Base-by-base conservation (phyloP, 2,113 vertebrate species). In the Phyllostomus discolor region DNA sequence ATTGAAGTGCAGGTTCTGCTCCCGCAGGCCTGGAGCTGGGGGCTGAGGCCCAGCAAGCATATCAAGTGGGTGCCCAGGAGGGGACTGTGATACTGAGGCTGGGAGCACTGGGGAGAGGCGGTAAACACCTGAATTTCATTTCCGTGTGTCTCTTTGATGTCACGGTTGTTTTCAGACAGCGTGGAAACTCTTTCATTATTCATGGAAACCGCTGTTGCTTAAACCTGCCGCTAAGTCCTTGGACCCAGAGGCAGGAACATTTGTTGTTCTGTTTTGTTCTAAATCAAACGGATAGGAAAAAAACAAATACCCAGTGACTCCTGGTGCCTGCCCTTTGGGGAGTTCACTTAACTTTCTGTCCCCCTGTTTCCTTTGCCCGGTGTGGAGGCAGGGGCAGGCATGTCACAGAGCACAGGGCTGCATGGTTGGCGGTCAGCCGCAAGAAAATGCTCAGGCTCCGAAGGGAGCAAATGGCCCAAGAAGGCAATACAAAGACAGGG, bases 261-360 rank as follows among this genome's bases (percentile, higher is more conserved):
- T 96, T 67, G 35, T 82, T 93, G 90, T 95, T 96, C 73, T 93
- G 89, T 96, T 96, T 97, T 95, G 93, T 89, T 96, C 82, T 94
- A 84, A 95, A 97, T 97, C 95, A 95, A 95, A 95, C 70, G 91
- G 95, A 81, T 24, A 81, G 59, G 59, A 87, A 95, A 50, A 95
- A 94, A 94, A 87, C 87, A 95, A 96, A 96, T 72, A 93, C 16
- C 20, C 92, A 64, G 1, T 64, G 90, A 78, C 75, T 69, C 82
- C 48, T 15, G 20, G 78, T 70, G 82, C 66, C 50, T 73, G 66
- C 78, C 88, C 75, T 84, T 94, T 50, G 66, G 93, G 92, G 62
- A 93, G 33, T 76, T 93, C 79, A 41, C 69, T 93, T 93, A 90
- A 88, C 41, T 88, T 90, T 91, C 54, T 24, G 0, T 67, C 46